Evolutionary conservation across 2,113 vertebrate species (phyloP).

Genomic region (Rhineura floridana): DNA sequence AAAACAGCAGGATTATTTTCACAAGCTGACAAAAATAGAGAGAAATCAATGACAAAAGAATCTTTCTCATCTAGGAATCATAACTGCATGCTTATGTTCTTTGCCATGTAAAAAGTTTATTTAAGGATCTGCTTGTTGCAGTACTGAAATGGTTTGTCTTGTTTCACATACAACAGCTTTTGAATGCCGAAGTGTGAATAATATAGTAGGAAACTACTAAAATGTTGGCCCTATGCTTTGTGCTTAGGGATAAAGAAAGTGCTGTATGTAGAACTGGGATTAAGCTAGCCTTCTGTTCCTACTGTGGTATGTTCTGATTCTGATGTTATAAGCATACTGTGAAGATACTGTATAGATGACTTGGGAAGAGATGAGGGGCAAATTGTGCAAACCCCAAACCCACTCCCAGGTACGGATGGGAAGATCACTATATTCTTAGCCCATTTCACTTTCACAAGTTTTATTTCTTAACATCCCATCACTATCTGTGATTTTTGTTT

Average conservation of each 20-base stretch:
- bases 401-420: neutral
- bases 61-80: constrained; percentile 17
- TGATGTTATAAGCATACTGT: neutral
- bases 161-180: neutral
- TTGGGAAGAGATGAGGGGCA: neutral
- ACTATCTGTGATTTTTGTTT: neutral
- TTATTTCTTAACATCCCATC: too few species aligned
- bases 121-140: neutral
- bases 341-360: neutral
- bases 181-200: constrained; percentile 30
- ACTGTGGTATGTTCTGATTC: neutral
- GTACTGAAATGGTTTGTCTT: neutral
- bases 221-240: neutral
- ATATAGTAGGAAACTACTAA: neutral
- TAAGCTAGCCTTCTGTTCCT: neutral
- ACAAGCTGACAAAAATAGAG: constrained; percentile 55
- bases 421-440: neutral
- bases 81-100: constrained; percentile 15
- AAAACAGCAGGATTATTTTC: constrained; percentile 51
- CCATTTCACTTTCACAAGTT: neutral
- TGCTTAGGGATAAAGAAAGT: constrained; percentile 23
- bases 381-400: neutral
- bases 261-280: constrained; percentile 12
- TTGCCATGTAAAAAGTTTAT: constrained; percentile 10
- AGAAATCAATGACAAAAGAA: constrained; percentile 20